Percentiles rank a stretch among this genome's conserved stretches.
Conservation (phyloP, 1,140 invertebrate genomes). For the Nebria ingens region DNA sequence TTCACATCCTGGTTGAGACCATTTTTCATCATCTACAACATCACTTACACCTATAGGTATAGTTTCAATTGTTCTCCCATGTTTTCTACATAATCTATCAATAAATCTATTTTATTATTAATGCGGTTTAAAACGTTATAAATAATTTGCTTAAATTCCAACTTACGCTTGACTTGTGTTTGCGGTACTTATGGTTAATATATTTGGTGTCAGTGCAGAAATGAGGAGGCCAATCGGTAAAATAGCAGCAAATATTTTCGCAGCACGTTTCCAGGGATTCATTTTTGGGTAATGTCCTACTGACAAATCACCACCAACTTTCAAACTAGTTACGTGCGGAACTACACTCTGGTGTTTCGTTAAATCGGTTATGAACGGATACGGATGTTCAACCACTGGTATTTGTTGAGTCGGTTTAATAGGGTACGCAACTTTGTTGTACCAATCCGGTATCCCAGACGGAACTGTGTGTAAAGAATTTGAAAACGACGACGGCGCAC, state of each 20-base stretch:
- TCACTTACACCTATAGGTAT: no score
- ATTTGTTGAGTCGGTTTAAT: not conserved
- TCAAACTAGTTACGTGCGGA: not conserved
- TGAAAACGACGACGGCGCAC: not conserved
- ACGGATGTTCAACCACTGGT: not conserved
- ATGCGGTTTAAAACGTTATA: no score
- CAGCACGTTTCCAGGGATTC: not conserved
- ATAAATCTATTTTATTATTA: not conserved
- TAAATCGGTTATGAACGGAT: not conserved
- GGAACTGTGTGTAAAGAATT: not conserved
- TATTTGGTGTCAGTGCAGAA: not conserved
- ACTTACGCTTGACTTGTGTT: not conserved
- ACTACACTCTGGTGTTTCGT: not conserved
- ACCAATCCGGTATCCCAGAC: not conserved
- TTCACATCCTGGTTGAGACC: not conserved
- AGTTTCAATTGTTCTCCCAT: not conserved
- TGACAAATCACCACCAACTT: not conserved
- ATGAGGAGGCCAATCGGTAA: not conserved
- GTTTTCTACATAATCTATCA: not conserved
- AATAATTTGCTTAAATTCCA: no score
- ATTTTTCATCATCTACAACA: not conserved
- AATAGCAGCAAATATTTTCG: constrained; percentile 5
- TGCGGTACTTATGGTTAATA: not conserved
- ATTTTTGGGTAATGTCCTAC: not conserved
- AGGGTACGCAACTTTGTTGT: not conserved